These are phyloP conservation scores for Megatriorchis doriae DNA, from an alignment of 2,113 vertebrate genomes.

Conservation along the genomic window DNA sequence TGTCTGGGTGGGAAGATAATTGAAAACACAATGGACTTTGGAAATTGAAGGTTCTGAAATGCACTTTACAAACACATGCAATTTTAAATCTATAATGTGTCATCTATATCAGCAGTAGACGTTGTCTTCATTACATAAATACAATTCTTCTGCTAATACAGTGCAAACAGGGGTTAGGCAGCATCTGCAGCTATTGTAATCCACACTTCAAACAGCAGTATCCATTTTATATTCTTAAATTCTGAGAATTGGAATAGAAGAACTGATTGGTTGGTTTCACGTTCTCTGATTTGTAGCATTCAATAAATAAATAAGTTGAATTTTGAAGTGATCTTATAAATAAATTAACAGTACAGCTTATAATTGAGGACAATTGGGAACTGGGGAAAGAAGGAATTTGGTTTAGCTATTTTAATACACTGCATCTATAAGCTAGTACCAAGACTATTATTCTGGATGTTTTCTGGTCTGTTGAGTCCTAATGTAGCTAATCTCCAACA, in stretches of 20 bases:
- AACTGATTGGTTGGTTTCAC: not conserved
- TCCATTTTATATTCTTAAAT: not conserved
- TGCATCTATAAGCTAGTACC: constrained; percentile 1
- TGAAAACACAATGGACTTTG: constrained; percentile 58
- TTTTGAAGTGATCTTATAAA: not conserved
- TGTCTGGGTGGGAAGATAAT: constrained; percentile 60
- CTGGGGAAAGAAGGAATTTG: not conserved
- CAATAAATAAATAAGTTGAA: not conserved
- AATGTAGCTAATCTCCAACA: constrained; percentile 59
- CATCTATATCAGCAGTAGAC: constrained; percentile 42
- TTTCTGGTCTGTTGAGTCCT: constrained; percentile 57
- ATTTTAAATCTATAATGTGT: constrained; percentile 57
- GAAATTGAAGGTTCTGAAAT: constrained; percentile 41
- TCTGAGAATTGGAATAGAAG: not conserved
- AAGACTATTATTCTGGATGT: constrained; percentile 48
- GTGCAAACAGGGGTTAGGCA: constrained; percentile 41
- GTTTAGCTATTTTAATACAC: not conserved
- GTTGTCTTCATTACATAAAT: constrained; percentile 55
- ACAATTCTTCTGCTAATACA: constrained; percentile 43
- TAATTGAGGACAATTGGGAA: not conserved
- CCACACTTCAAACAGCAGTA: not conserved
- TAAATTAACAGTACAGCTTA: not conserved
- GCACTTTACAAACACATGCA: constrained; percentile 35
- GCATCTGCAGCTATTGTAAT: constrained; percentile 39
- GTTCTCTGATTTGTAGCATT: not conserved